A percentile compares a stretch with the other conserved stretches of the same genome.
Conservation (phyloP, 1,140 invertebrate species). For the Lysiphlebus fabarum region DNA sequence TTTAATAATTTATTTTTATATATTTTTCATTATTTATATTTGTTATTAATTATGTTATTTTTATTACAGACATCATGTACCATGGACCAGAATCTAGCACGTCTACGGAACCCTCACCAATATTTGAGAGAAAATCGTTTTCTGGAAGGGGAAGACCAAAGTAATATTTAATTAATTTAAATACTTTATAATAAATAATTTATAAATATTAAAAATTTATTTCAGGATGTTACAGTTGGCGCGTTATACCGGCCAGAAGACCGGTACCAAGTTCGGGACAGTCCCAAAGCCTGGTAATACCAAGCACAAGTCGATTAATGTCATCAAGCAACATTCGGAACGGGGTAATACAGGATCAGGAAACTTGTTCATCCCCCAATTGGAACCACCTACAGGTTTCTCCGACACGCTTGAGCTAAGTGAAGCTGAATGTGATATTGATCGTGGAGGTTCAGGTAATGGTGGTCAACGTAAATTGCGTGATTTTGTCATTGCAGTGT, state of each 20-base stretch:
- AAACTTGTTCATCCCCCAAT: constrained; percentile 59
- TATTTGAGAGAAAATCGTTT: constrained; percentile 56
- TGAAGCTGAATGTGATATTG: constrained; percentile 56
- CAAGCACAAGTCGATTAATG: constrained; percentile 54
- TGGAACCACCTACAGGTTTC: constrained; percentile 61
- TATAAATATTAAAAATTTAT: constrained; percentile 21
- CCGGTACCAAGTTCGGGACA: constrained; percentile 53
- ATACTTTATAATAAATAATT: not conserved
- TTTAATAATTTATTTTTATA: not conserved
- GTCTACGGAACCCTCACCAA: constrained; percentile 58
- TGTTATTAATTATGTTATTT: constrained; percentile 10
- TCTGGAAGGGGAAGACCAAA: constrained; percentile 52
- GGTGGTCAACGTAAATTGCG: constrained; percentile 46
- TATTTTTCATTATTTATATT: not conserved
- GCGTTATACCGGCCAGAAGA: constrained; percentile 55
- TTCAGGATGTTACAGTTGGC: constrained; percentile 54
- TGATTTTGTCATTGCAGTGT: constrained; percentile 56
- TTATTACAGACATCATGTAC: constrained; percentile 52
- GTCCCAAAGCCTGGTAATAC: constrained; percentile 51
- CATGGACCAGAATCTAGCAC: constrained; percentile 58
- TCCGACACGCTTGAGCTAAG: constrained; percentile 60
- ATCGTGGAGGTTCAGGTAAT: constrained; percentile 40
- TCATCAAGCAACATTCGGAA: constrained; percentile 51
- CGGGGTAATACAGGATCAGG: constrained; percentile 52
- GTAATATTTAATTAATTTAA: constrained; percentile 32